Base-by-base conservation (phyloP, 2,113 vertebrate species). In the Oenanthe oenanthe region DNA sequence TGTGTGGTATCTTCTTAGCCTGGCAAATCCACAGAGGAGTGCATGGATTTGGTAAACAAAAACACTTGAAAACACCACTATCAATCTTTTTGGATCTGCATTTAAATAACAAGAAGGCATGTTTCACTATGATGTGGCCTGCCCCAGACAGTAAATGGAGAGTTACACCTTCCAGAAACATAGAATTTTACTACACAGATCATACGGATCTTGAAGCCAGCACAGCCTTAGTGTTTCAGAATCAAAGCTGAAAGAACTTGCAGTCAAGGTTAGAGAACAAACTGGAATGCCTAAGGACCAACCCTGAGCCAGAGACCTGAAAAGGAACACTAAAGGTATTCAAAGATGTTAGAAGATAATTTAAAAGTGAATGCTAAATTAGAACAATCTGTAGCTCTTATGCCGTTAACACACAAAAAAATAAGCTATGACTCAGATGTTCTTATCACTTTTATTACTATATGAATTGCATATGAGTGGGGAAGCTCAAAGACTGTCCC, bases 11-110 rank as follows among this genome's bases (percentile, higher is more conserved):
- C 76, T 56, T 93, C 63, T 60, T 62, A 94, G 60, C 42, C 85
- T 95, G 94, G 92, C 92, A 96, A 92, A 85, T 86, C 51, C 79
- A 93, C 82, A 95, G 79, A 90, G 32, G 32, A 85, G 29, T 32
- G 56, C n/a, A 73, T 13, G 32, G 88, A 93, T 95, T 92, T 88
- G 54, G 74, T 92, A 94, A 95, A 94, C 92, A 95, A 85, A 85
- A 88, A 17, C 32, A 85, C 65, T 28, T 89, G 48, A 85, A 87
- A 85, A 74, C 61, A 87, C 9, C 38, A 62, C 50, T 76, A 90
- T 58, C 70, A 47, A 18, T 82, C 19, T 85, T 88, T 93, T 83
- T 85, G 18, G 47, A 73, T 85, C 82, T 73, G 60, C 32, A 47
- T 83, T 93, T 80, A 90, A 95, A 47, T 61, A 93, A 82, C 54